Evolutionary conservation across 2,888 invertebrate species (phyloP).

Genomic region (Troides helena): DNA sequence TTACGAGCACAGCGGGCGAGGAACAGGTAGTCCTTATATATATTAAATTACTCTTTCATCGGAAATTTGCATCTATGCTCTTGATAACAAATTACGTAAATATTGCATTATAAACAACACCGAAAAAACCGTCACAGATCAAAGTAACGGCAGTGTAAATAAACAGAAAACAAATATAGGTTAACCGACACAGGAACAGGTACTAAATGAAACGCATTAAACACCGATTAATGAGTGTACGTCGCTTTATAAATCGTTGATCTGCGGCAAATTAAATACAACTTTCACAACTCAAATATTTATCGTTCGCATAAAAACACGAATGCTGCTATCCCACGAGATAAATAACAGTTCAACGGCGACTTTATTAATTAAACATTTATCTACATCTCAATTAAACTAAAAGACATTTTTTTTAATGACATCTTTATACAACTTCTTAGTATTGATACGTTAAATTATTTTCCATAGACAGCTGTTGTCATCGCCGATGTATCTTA

Average conservation of each 20-base stretch:
- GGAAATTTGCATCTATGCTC: too few relatives aligned
- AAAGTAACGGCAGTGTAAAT: slow-evolving; percentile 1
- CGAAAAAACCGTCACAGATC: not conserved
- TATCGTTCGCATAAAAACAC: slow-evolving; percentile 27
- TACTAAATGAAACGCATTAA: slow-evolving; percentile 27
- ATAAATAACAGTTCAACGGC: not conserved
- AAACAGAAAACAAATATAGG: slow-evolving; percentile 8
- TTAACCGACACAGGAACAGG: slow-evolving; percentile 9
- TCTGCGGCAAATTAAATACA: slow-evolving; percentile 17
- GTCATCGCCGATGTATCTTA: too few relatives aligned
- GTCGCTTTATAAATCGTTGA: slow-evolving; percentile 16
- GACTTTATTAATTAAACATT: not conserved
- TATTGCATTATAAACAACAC: not conserved
- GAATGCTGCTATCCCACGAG: slow-evolving; percentile 25
- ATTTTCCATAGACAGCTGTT: too few relatives aligned
- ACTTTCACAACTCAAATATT: slow-evolving; percentile 34
- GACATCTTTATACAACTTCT: too few relatives aligned
- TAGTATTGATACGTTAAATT: too few relatives aligned
- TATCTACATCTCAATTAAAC: not conserved
- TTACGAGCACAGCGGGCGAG: too few relatives aligned
- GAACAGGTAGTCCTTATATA: too few relatives aligned
- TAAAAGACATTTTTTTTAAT: not conserved
- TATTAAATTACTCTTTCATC: too few relatives aligned
- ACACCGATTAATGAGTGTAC: slow-evolving; percentile 24
- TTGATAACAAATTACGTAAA: not conserved